Evolutionary conservation across 2,797 vertebrate genomes (phyloP).

Genomic region (Pseudomugil tenellus): DNA sequence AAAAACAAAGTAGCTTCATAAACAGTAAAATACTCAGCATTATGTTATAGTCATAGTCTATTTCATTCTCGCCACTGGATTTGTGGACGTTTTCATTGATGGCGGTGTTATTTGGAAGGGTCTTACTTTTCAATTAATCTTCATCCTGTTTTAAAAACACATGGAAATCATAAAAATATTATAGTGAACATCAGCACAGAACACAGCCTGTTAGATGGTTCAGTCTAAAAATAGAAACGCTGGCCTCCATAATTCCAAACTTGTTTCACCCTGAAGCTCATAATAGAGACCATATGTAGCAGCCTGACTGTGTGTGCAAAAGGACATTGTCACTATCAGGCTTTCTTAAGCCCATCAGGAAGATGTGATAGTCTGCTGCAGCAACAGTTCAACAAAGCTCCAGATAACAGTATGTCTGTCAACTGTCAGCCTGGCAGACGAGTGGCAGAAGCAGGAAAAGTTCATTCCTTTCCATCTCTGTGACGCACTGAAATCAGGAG

Average conservation of each 20-base stretch:
- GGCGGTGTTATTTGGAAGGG: background rate
- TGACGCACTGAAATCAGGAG: slow-evolving; percentile 64
- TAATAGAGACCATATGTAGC: slow-evolving; percentile 46
- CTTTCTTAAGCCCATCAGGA: slow-evolving; percentile 62
- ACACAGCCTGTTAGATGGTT: background rate
- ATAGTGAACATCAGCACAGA: slow-evolving; percentile 3
- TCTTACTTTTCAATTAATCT: background rate
- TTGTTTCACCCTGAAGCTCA: slow-evolving; percentile 1
- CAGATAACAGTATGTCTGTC: slow-evolving; percentile 82
- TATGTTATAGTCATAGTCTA: background rate
- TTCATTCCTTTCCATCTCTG: slow-evolving; percentile 74
- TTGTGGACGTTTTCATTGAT: background rate
- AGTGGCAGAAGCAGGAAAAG: slow-evolving; percentile 76
- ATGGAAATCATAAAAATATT: background rate
- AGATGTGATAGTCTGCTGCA: slow-evolving; percentile 66
- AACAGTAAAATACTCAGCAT: background rate
- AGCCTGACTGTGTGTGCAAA: slow-evolving; percentile 23
- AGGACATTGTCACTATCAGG: slow-evolving; percentile 63
- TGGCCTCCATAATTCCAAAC: slow-evolving; percentile 13
- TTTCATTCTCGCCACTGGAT: background rate
- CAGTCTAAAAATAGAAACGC: slow-evolving; percentile 26
- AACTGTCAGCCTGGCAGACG: slow-evolving; percentile 79
- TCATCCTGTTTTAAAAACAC: background rate
- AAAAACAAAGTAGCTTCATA: background rate
- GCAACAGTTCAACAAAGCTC: slow-evolving; percentile 67